These are phyloP conservation scores for Pollimyrus isidori DNA, from an alignment of 2,113 vertebrate genomes.

Conservation along the genomic window DNA sequence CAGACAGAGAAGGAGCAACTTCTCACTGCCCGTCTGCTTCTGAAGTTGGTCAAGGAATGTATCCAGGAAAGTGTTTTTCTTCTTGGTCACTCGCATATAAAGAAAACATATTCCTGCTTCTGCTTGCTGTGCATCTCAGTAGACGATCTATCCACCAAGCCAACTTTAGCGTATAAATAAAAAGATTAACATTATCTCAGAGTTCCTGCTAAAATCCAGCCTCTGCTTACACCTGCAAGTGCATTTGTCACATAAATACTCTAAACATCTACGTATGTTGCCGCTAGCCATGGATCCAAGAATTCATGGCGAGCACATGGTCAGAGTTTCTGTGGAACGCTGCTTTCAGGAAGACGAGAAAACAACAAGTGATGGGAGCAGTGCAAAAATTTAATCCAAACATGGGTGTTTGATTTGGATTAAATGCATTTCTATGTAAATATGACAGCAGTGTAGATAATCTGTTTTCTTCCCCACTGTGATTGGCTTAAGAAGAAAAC, in stretches of 20 bases:
- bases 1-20: background rate
- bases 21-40: background rate
- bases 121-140: background rate
- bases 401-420: background rate
- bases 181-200: background rate
- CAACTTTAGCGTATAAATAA: background rate
- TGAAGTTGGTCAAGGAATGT: background rate
- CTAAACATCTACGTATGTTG: background rate
- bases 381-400: background rate
- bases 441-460: background rate
- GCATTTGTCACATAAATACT: background rate
- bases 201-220: background rate
- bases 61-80: background rate
- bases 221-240: background rate
- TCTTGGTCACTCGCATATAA: background rate
- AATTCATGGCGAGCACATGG: background rate
- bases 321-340: background rate
- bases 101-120: background rate
- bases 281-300: background rate
- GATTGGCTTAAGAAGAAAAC: constrained; percentile 36
- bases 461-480: constrained; percentile 20
- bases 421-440: background rate
- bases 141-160: background rate
- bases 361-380: background rate
- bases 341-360: background rate